phyloP scores from a whole-genome alignment of 2,888 invertebrate genomes.

The Pandemis corylana region DNA sequence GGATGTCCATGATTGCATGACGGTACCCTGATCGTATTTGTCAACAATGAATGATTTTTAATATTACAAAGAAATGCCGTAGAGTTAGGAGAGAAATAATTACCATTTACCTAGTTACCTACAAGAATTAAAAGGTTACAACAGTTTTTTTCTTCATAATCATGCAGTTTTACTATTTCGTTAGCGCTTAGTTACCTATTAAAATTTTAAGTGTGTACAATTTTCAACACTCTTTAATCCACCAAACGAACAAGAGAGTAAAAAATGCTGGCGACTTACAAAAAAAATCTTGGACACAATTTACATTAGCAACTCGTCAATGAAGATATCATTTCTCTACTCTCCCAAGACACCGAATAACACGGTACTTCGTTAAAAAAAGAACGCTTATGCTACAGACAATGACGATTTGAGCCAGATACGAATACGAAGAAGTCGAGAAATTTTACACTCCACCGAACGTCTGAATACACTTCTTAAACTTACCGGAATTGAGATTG shows the following conservation, averaged over 20 bases:
- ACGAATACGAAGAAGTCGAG: constrained; percentile 26
- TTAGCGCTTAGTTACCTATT: too few species aligned
- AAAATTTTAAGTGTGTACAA: too few species aligned
- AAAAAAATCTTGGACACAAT: too few species aligned
- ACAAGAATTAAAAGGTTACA: neutral
- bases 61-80: constrained; percentile 43
- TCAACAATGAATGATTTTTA: constrained; percentile 40
- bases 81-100: constrained; percentile 36
- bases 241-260: too few species aligned
- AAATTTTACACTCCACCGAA: constrained; percentile 2
- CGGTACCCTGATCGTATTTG: constrained; percentile 62
- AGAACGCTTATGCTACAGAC: constrained; percentile 35
- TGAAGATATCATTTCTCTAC: neutral
- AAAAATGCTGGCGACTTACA: neutral
- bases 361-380: constrained; percentile 20
- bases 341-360: constrained; percentile 18
- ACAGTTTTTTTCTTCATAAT: too few species aligned
- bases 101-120: neutral
- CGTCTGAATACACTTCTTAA: constrained; percentile 23
- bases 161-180: too few species aligned
- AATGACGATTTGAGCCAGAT: constrained; percentile 39
- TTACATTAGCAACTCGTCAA: too few species aligned
- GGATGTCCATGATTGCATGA: constrained; percentile 58
- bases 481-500: neutral
- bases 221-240: too few species aligned